Conservation (phyloP, 1,140 invertebrate genomes). For the Trichomalopsis sarcophagae region DNA sequence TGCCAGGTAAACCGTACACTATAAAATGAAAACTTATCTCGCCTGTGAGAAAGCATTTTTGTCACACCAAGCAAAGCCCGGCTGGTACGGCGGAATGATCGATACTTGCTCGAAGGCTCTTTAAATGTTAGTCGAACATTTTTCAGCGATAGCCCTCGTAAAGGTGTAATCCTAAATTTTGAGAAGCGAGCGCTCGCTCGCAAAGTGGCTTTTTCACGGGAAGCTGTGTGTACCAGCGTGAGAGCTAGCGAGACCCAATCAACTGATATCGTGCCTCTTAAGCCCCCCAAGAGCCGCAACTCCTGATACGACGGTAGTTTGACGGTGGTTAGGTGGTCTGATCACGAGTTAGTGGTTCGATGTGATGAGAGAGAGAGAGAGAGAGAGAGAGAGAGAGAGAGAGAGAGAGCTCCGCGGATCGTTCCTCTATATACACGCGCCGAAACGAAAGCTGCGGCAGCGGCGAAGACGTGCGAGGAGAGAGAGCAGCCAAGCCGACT, state of each 20-base stretch:
- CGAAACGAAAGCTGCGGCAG: constrained; percentile 45
- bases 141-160: constrained; percentile 42
- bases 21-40: no score
- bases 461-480: constrained; percentile 58
- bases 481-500: constrained; percentile 68
- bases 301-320: constrained; percentile 71
- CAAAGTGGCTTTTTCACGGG: constrained; percentile 31
- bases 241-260: constrained; percentile 66
- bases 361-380: constrained; percentile 58
- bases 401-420: background rate
- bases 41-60: no score
- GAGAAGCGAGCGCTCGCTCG: constrained; percentile 42
- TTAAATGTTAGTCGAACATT: constrained; percentile 41
- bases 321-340: constrained; percentile 68
- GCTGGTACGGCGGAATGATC: constrained; percentile 4
- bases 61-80: no score
- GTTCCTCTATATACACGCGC: background rate
- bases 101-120: background rate
- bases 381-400: background rate
- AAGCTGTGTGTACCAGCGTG: background rate
- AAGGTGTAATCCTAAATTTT: constrained; percentile 51
- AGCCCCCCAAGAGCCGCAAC: constrained; percentile 70
- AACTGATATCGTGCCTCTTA: constrained; percentile 73
- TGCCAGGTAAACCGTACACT: background rate
- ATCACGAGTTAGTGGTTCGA: constrained; percentile 75